Conservation (phyloP, 1,140 invertebrate genomes). For the Dendroctonus ponderosae region DNA sequence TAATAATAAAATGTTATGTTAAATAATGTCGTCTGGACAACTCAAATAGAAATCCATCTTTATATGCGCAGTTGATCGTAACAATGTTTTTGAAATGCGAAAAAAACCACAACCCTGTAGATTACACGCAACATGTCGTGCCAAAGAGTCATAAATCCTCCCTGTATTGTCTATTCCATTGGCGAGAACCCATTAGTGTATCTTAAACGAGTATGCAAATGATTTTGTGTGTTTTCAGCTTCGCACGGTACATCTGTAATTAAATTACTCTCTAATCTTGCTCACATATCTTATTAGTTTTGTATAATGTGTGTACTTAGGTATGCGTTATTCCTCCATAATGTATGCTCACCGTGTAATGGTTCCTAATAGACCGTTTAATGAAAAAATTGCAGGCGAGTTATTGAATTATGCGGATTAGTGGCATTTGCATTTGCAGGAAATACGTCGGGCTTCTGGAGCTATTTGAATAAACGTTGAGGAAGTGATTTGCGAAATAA, state of each 20-base stretch:
- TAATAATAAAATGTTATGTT: too few relatives aligned
- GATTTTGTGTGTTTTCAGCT: conserved; percentile 11
- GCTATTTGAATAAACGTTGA: too few relatives aligned
- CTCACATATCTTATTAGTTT: conserved; percentile 23
- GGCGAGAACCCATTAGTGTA: conserved; percentile 17
- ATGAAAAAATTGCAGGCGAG: background rate
- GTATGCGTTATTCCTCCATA: conserved; percentile 15
- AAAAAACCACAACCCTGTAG: conserved; percentile 1
- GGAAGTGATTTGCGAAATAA: too few relatives aligned
- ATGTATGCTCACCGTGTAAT: conserved; percentile 10
- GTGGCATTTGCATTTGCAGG: too few relatives aligned
- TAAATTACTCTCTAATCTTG: conserved; percentile 16
- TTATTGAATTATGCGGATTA: background rate
- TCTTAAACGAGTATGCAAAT: conserved; percentile 23
- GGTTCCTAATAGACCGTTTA: conserved; percentile 11
- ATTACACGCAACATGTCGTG: conserved; percentile 16
- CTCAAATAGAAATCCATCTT: too few relatives aligned
- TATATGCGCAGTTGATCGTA: too few relatives aligned
- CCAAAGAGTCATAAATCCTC: conserved; percentile 6
- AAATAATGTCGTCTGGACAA: too few relatives aligned
- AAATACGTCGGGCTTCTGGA: too few relatives aligned
- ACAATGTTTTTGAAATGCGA: too few relatives aligned
- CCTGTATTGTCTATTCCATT: background rate
- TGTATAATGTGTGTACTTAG: conserved; percentile 16
- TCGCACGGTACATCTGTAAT: conserved; percentile 26